Evolutionary conservation across 1,140 invertebrate species (phyloP), one percentile per base, ranked within the genome.

Genomic region (Brachionus sp.): DNA sequence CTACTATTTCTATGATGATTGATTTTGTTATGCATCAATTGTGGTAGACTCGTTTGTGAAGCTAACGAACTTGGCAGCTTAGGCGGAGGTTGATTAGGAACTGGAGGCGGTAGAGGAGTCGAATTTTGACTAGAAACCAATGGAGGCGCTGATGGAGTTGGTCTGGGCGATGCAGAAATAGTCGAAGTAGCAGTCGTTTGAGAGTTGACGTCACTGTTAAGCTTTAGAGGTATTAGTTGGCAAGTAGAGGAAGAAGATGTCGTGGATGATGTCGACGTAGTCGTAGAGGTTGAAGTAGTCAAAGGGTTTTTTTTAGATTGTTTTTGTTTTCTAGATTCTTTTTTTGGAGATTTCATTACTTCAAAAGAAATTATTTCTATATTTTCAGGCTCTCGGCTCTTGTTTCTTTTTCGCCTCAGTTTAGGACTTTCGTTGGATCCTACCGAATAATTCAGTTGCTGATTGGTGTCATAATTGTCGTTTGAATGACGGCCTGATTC

Each of bases 71-170:
- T 29, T 62, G 33, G 77, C 16, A 80, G 37, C 39, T 57, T 57
- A 33, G 77, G 77, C 25, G 77, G 77, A 10, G 77, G 77, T 66
- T 37, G 33, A 23, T 44, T 80, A 23, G 77, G 77, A 62, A 80
- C 77, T 37, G 77, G 77, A 23, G 77, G 77, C 9, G 77, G 33
- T 35, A n/a, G 42, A 9, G 44, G 25, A 19, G 16, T 46, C 39
- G 39, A 23, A 13, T 42, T 25, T 46, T 75, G 70, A 75, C 70
- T 75, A 75, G 37, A 46, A 44, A 46, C 19, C 3, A 75, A n/a
- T 25, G 70, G 70, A 5, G 70, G 70, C 29, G 70, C 70, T 7
- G 70, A 75, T 46, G 70, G 70, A 46, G 44, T 6, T n/a, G 70
- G 70, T 75, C 44, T 75, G 0, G 70, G 70, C 9, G 70, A 75